Base-by-base conservation (phyloP, 37 sponge, comb jelly and placozoan genomes). In the Hormiphora californensis region DNA sequence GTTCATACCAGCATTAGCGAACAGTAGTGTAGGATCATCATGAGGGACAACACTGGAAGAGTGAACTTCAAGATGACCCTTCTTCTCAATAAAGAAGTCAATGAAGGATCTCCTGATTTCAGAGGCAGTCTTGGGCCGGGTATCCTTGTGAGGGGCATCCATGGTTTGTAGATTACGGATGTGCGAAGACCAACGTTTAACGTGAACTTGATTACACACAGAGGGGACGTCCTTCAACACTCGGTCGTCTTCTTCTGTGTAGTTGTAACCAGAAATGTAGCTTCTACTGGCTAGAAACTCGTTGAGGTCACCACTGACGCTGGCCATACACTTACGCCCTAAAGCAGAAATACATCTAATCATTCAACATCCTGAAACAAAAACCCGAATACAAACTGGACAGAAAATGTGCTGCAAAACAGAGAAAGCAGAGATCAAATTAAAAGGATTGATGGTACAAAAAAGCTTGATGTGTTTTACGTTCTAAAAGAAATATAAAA, bases 1-100 rank as follows among this genome's bases (percentile, higher is more conserved):
- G 38, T 98, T 98, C 99, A 98, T 98, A 39, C 99, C 99, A 55
- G 99, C 99, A 90, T 98, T 98, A 30, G 99, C 85, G 61, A 98
- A 98, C 32, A 98, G 89, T 21, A 98, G 90, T 0, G 96, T 94
- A 0, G 89, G 89, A 63, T 98, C 99, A 88, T 95, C 95, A 40
- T 89, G 91, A 9, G 99, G 99, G 0, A 98, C 86, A 22, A 88
- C 88, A 40, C 93, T 92, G 31, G 94, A 93, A 19, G 93, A 94
- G 32, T 89, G 99, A 11, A 95, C 91, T 85, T 88, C 92, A 3
- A 21, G 62, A 86, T 98, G 99, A 0, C 86, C 86, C 0, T 46
- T 25, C 49, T 88, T 61, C 32, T 91, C 65, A 25, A 88, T 63
- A 55, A 95, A 98, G 55, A 89, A 98, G 86, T 95, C 93, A 21